Base-by-base conservation (phyloP, 2,797 vertebrate genomes). In the Coranthus polyacanthus region DNA sequence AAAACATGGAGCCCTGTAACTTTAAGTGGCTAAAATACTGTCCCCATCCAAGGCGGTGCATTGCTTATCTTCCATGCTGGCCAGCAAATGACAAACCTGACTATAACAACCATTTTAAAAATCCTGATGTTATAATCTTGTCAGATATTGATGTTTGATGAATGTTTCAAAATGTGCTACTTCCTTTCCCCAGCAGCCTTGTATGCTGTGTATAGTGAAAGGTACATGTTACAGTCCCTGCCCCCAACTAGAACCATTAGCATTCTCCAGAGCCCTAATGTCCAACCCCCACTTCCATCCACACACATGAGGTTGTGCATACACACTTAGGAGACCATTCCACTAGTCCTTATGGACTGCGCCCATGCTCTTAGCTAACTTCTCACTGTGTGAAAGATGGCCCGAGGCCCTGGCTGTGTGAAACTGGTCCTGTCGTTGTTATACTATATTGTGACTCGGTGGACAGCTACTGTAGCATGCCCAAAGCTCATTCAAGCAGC, bases 401-500 rank as follows among this genome's bases (percentile, higher is more conserved):
- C 57, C 65, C 22, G 0, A 54, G 56, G 58, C 50, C 16, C 12
- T 3, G 4, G 18, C 29, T 53, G 29, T 57, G 44, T 21, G 65
- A 59, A 58, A 53, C 50, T 47, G 17, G 54, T 63, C 43, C 43
- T 38, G 29, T 5, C 24, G 8, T 26, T 63, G 56, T 22, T 36
- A 0, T 18, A 20, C 26, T 39, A 20, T 13, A 12, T 57, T 37
- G 54, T 66, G 68, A 75, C 43, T 66, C 32, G 38, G 42, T 51
- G 42, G 46, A 74, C 63, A 56, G 73, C 64, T 34, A 55, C 66
- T 50, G 55, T n/a, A n/a, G n/a, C n/a, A n/a, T n/a, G n/a, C n/a
- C n/a, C n/a, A n/a, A n/a, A n/a, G n/a, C n/a, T n/a, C n/a, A n/a
- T n/a, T n/a, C n/a, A n/a, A n/a, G n/a, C n/a, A n/a, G n/a, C n/a